Conservation (phyloP, 2,797 vertebrate genomes). For the Corythornis leucogaster region DNA sequence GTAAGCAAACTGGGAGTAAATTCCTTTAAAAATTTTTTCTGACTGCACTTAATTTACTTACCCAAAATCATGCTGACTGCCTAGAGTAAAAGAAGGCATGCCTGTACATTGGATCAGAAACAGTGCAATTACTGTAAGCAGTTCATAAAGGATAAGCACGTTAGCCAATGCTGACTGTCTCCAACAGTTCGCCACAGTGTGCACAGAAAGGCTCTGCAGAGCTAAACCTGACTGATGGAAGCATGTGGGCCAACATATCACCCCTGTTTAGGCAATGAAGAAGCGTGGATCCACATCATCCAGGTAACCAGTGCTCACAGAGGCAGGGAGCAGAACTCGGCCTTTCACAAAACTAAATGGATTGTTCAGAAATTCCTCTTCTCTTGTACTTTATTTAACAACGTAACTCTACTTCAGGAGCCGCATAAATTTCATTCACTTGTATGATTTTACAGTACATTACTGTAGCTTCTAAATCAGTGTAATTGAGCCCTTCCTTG, state of each 20-base stretch:
- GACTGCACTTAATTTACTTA: background rate
- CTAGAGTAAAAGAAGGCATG: background rate
- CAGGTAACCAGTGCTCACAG: background rate
- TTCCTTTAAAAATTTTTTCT: background rate
- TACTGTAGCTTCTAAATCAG: background rate
- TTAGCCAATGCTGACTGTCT: background rate
- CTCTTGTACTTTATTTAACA: background rate
- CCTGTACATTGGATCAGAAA: background rate
- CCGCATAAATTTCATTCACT: background rate
- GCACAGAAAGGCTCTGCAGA: background rate
- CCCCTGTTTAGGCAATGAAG: background rate
- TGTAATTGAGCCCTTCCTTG: background rate
- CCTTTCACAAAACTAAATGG: background rate
- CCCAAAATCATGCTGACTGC: background rate
- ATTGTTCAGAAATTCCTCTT: background rate
- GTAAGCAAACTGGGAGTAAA: background rate
- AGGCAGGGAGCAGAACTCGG: background rate
- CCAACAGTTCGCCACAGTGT: background rate
- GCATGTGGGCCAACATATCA: rapidly evolving
- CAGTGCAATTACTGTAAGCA: background rate
- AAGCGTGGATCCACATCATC: background rate
- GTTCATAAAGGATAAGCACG: background rate
- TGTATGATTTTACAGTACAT: background rate
- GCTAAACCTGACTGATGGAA: background rate
- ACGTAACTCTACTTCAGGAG: background rate